Conservation (phyloP, 2,888 invertebrate genomes). For the Dynastes hyllus region DNA sequence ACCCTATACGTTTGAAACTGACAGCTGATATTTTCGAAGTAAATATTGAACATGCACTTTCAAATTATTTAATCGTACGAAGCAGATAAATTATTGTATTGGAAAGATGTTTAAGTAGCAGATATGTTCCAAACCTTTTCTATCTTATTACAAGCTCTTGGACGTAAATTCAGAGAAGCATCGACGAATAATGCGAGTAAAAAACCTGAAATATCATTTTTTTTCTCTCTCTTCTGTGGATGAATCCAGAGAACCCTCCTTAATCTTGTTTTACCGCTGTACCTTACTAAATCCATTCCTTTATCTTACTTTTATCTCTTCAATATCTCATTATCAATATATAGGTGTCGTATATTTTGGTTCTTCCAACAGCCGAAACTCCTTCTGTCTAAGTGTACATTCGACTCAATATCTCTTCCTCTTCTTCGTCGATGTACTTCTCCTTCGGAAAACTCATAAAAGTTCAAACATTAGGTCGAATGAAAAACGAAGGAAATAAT, state of each 20-base stretch:
- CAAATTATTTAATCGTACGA: neutral
- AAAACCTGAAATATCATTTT: slow-evolving; percentile 54
- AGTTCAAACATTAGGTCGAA: slow-evolving; percentile 49
- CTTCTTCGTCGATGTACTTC: neutral
- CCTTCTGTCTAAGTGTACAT: slow-evolving; percentile 34
- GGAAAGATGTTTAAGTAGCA: neutral
- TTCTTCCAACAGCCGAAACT: slow-evolving; percentile 51
- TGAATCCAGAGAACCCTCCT: slow-evolving; percentile 57
- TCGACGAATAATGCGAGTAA: slow-evolving; percentile 55
- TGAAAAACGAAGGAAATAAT: slow-evolving; percentile 49
- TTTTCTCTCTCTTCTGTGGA: slow-evolving; percentile 46
- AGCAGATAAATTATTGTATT: neutral
- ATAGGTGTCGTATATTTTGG: slow-evolving; percentile 56
- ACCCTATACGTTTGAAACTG: too few relatives aligned
- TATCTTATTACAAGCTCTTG: slow-evolving; percentile 13
- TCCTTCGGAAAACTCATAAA: slow-evolving; percentile 53
- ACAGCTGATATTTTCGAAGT: too few relatives aligned
- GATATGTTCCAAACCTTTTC: neutral
- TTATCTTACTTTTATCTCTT: slow-evolving; percentile 63
- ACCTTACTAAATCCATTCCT: slow-evolving; percentile 61
- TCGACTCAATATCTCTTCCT: neutral
- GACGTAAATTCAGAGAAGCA: slow-evolving; percentile 35
- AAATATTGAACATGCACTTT: too few relatives aligned
- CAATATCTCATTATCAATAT: slow-evolving; percentile 63
- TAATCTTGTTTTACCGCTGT: slow-evolving; percentile 62